Percentiles rank a stretch among this genome's conserved stretches.
phyloP scores from a whole-genome alignment of 2,113 vertebrate genomes.

The Peromyscus polionotus region DNA sequence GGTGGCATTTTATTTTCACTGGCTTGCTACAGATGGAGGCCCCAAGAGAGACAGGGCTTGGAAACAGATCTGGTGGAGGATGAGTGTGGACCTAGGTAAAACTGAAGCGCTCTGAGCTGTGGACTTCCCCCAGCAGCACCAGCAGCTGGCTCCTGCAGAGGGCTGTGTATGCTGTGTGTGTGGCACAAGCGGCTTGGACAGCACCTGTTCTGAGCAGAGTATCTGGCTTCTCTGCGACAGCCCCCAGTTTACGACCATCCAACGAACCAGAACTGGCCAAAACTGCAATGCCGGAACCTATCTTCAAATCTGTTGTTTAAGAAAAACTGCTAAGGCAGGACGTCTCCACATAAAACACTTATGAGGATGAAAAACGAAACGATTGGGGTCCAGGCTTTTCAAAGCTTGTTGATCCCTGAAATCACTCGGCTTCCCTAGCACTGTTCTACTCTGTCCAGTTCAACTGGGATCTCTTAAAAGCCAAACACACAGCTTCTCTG shows the following conservation, averaged over 20 bases:
- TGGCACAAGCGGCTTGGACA: background rate
- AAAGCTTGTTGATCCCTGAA: conserved; percentile 25
- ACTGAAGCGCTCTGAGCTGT: background rate
- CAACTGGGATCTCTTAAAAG: background rate
- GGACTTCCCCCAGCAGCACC: background rate
- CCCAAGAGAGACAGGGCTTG: background rate
- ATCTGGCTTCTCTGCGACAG: background rate
- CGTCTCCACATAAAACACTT: background rate
- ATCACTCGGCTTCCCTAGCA: background rate
- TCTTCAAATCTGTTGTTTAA: background rate
- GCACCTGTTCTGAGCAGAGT: conserved; percentile 49
- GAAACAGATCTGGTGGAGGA: background rate
- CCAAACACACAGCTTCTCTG: conserved; percentile 53
- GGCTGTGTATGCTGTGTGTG: background rate
- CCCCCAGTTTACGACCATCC: background rate
- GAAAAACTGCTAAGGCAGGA: conserved; percentile 14
- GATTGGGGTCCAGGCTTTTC: background rate
- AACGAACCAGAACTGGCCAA: background rate
- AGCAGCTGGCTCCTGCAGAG: background rate
- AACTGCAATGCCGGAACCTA: conserved; percentile 1
- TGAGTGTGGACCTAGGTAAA: background rate
- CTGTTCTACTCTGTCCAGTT: conserved; percentile 54
- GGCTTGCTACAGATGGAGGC: background rate
- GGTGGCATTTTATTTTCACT: background rate
- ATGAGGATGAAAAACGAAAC: background rate